These are phyloP conservation scores for Odontothrips loti DNA, from an alignment of 2,888 invertebrate genomes.

Conservation along the genomic window DNA sequence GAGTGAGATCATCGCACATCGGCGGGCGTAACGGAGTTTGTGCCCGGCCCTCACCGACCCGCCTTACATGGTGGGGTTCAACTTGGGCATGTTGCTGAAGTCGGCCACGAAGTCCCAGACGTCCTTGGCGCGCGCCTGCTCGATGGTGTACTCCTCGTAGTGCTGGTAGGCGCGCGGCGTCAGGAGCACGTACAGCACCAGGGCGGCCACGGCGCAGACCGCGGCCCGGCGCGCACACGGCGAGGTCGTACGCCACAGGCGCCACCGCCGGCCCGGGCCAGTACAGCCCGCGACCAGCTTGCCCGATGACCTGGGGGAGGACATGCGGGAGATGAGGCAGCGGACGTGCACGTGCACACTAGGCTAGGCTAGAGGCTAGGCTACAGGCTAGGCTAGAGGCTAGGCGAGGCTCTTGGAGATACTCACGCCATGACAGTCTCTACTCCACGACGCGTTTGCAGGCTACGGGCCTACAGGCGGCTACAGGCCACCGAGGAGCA, in stretches of 20 bases:
- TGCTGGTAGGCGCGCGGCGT: conserved; percentile 1
- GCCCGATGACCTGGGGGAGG: too few relatives aligned
- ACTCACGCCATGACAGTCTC: too few relatives aligned
- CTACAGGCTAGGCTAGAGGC: too few relatives aligned
- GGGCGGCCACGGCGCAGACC: neutral
- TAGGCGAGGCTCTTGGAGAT: too few relatives aligned
- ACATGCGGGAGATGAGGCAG: too few relatives aligned
- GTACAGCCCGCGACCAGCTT: neutral
- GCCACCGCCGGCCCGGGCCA: neutral
- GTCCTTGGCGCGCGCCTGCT: conserved; percentile 54
- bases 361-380: too few relatives aligned
- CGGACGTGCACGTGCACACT: too few relatives aligned
- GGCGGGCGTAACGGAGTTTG: neutral
- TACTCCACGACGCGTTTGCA: too few relatives aligned
- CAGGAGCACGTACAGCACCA: conserved; percentile 7
- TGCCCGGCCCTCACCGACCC: neutral
- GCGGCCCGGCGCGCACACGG: neutral
- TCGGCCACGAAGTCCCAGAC: conserved; percentile 73
- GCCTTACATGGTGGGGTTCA: conserved; percentile 70
- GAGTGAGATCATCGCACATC: too few relatives aligned
- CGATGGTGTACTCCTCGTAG: conserved; percentile 49
- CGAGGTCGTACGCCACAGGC: neutral
- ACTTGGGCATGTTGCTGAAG: conserved; percentile 64
- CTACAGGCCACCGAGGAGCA: too few relatives aligned
- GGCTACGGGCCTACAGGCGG: too few relatives aligned